Conservation (phyloP, 2,888 invertebrate species). For the Atherix ibis region DNA sequence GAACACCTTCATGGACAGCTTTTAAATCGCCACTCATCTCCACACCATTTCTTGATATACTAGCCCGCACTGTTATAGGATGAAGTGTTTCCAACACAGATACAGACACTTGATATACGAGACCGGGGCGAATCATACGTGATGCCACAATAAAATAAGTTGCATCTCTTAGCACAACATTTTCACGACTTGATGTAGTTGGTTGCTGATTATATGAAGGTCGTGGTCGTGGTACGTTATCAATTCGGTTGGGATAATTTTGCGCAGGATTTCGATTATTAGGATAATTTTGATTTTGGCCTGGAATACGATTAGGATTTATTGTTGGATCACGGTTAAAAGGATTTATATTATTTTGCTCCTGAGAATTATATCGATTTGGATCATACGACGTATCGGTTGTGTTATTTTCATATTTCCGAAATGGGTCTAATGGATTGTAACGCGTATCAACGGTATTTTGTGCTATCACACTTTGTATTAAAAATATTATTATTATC, state of each 20-base stretch:
- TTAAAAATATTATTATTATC: neutral
- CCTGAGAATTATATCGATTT: neutral
- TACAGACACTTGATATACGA: constrained; percentile 76
- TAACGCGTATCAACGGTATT: constrained; percentile 4
- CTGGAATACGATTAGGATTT: constrained; percentile 1
- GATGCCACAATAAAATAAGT: constrained; percentile 90
- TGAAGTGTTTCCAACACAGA: constrained; percentile 63
- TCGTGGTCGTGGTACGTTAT: constrained; percentile 12
- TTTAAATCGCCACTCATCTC: constrained; percentile 73
- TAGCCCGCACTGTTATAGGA: constrained; percentile 71
- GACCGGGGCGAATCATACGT: constrained; percentile 77
- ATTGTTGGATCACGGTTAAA: constrained; percentile 1
- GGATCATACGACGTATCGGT: neutral
- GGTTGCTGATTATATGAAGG: neutral
- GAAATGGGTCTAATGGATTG: constrained; percentile 7
- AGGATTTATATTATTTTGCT: neutral
- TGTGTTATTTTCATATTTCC: neutral
- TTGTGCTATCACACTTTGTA: neutral
- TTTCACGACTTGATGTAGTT: neutral
- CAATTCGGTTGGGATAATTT: too few relatives aligned
- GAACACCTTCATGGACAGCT: constrained; percentile 69
- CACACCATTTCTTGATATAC: constrained; percentile 78
- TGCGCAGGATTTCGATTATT: too few relatives aligned
- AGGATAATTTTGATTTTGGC: neutral
- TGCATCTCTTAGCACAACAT: constrained; percentile 17